phyloP scores from a whole-genome alignment of 1,140 invertebrate genomes.

The Dolichoris vasculosae region DNA sequence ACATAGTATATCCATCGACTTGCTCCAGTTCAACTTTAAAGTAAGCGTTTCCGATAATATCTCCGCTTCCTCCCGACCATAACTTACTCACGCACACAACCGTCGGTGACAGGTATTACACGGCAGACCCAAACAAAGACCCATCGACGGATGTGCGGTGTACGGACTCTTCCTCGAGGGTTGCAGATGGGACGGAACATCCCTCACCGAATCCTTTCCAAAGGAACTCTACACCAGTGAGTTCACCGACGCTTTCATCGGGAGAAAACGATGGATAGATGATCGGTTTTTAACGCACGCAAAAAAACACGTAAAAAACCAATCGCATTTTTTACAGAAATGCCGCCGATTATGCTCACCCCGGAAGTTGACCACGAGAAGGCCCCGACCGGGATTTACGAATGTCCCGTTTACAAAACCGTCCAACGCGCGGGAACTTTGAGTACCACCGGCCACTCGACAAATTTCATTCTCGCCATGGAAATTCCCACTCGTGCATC shows the following conservation, averaged over 20 bases:
- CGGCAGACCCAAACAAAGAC: slow-evolving; percentile 70
- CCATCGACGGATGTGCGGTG: slow-evolving; percentile 82
- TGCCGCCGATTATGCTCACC: slow-evolving; percentile 78
- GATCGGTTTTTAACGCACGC: background rate
- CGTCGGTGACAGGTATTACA: slow-evolving; percentile 70
- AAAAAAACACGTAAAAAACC: background rate
- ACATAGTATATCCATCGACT: slow-evolving; percentile 84
- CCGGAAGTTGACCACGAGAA: slow-evolving; percentile 76
- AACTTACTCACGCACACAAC: background rate
- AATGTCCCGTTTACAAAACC: slow-evolving; percentile 87
- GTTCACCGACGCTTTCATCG: background rate
- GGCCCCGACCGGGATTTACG: slow-evolving; percentile 74
- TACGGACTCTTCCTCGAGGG: slow-evolving; percentile 85
- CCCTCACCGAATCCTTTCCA: slow-evolving; percentile 77
- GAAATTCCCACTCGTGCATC: slow-evolving; percentile 78
- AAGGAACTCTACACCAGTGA: slow-evolving; percentile 80
- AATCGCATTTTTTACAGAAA: slow-evolving; percentile 70
- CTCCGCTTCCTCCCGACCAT: background rate
- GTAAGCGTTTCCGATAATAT: slow-evolving; percentile 70
- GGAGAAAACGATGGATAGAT: background rate
- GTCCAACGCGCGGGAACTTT: slow-evolving; percentile 80
- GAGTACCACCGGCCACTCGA: slow-evolving; percentile 87
- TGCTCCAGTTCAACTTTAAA: slow-evolving; percentile 83
- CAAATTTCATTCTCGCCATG: slow-evolving; percentile 85
- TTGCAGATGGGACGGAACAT: slow-evolving; percentile 78